Evolutionary conservation across 2,888 invertebrate species (phyloP).

Genomic region (Drosophila subquinaria): DNA sequence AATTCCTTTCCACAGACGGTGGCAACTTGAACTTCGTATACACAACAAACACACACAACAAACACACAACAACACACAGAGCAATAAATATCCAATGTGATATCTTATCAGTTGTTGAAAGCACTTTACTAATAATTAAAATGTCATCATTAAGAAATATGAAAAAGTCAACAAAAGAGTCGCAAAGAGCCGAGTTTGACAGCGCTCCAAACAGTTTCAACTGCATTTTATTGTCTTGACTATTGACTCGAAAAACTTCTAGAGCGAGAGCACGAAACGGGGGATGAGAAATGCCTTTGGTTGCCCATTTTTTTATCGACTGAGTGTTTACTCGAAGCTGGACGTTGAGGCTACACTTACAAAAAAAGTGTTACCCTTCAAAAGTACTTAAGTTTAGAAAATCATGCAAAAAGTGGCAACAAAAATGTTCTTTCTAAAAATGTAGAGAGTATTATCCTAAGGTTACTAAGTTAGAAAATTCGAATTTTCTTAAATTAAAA

Average conservation of each 20-base stretch:
- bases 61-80: conserved; percentile 23
- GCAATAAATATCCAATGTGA: conserved; percentile 71
- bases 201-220: conserved; percentile 25
- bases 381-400: no score
- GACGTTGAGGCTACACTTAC: conserved; percentile 27
- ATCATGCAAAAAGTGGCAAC: no score
- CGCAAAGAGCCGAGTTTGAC: conserved; percentile 16
- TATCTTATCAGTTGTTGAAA: conserved; percentile 80
- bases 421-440: no score
- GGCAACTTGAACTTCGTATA: conserved; percentile 73
- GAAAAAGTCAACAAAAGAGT: conserved; percentile 77
- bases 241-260: conserved; percentile 74
- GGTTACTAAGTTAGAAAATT: no score
- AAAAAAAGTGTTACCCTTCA: no score
- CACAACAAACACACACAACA: conserved; percentile 13
- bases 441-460: no score
- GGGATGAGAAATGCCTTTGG: not conserved
- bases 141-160: conserved; percentile 83
- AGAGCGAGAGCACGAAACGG: not conserved
- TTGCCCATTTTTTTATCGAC: conserved; percentile 61
- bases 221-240: conserved; percentile 72
- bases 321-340: conserved; percentile 48
- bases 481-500: no score
- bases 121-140: conserved; percentile 84
- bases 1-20: conserved; percentile 24